Conservation (phyloP, 2,888 invertebrate species). For the Apamea anceps region DNA sequence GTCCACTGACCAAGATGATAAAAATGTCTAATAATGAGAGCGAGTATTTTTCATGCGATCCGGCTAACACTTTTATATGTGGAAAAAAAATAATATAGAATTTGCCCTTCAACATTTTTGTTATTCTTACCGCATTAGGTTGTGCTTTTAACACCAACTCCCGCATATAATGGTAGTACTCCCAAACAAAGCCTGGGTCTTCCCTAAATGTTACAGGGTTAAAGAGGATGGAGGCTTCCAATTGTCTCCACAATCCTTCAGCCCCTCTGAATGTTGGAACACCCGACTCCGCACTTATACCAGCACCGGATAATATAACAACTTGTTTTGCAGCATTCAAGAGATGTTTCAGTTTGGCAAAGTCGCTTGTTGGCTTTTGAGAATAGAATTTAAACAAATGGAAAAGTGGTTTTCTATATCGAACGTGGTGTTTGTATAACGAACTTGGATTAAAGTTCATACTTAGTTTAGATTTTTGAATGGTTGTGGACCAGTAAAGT, state of each 20-base stretch:
- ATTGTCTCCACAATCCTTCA: slow-evolving; percentile 95
- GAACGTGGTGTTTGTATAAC: slow-evolving; percentile 4
- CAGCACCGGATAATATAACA: slow-evolving; percentile 94
- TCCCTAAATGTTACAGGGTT: slow-evolving; percentile 93
- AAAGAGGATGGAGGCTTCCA: slow-evolving; percentile 92
- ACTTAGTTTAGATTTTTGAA: background rate
- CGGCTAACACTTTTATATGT: background rate
- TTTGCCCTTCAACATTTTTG: background rate
- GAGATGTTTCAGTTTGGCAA: slow-evolving; percentile 89
- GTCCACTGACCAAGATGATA: no score
- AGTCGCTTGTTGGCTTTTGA: slow-evolving; percentile 77
- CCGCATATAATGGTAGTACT: slow-evolving; percentile 96
- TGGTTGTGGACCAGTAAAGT: background rate
- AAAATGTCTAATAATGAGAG: no score
- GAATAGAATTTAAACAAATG: slow-evolving; percentile 26
- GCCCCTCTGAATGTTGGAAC: slow-evolving; percentile 96
- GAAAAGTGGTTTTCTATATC: slow-evolving; percentile 11
- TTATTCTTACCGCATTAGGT: slow-evolving; percentile 92
- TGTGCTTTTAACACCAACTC: slow-evolving; percentile 93
- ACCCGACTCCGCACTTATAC: slow-evolving; percentile 95
- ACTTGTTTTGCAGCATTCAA: slow-evolving; percentile 91
- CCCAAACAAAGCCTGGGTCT: slow-evolving; percentile 96
- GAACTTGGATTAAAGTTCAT: slow-evolving; percentile 27
- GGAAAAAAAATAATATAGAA: background rate
- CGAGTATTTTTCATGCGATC: no score